A percentile compares a stretch with the other conserved stretches of the same genome.
Evolutionary conservation across 2,888 invertebrate genomes (phyloP).

Genomic region (Sisyra nigra): DNA sequence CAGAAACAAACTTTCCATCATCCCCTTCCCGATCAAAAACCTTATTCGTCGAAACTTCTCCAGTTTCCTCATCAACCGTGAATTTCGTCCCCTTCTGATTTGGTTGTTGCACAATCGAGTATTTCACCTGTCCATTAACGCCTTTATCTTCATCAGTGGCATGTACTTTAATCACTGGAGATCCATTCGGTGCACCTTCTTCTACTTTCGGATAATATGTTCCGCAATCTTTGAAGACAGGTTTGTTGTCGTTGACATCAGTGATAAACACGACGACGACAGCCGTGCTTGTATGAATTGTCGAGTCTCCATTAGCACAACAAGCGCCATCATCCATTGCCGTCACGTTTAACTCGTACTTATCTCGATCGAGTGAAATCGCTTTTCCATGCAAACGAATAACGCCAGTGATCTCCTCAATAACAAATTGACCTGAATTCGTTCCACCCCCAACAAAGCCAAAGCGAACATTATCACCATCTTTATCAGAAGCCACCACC

Average conservation of each 20-base stretch:
- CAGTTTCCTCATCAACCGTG: constrained; percentile 88
- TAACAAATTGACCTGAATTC: constrained; percentile 83
- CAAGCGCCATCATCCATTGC: constrained; percentile 97
- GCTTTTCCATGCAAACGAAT: constrained; percentile 77
- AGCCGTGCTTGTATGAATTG: constrained; percentile 84
- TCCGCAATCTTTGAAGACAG: constrained; percentile 85
- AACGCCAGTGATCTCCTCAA: constrained; percentile 89
- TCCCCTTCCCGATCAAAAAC: constrained; percentile 95
- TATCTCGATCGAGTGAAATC: constrained; percentile 78
- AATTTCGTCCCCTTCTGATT: constrained; percentile 92
- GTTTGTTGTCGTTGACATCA: constrained; percentile 94
- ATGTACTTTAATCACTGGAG: constrained; percentile 83
- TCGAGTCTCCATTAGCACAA: constrained; percentile 75
- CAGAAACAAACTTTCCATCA: constrained; percentile 89
- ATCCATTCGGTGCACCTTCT: constrained; percentile 87
- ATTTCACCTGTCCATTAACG: constrained; percentile 87
- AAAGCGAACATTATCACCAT: constrained; percentile 87
- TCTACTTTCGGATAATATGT: constrained; percentile 88
- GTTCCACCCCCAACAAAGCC: constrained; percentile 74
- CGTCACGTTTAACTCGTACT: constrained; percentile 91
- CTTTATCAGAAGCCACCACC: constrained; percentile 92
- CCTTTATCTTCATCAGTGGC: constrained; percentile 95
- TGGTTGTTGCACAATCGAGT: constrained; percentile 92
- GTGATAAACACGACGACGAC: constrained; percentile 94
- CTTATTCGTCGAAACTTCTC: constrained; percentile 88